Percentiles rank a stretch among this genome's conserved stretches.
phyloP scores from a whole-genome alignment of 2,797 vertebrate genomes.

The Hoplostethus atlanticus region DNA sequence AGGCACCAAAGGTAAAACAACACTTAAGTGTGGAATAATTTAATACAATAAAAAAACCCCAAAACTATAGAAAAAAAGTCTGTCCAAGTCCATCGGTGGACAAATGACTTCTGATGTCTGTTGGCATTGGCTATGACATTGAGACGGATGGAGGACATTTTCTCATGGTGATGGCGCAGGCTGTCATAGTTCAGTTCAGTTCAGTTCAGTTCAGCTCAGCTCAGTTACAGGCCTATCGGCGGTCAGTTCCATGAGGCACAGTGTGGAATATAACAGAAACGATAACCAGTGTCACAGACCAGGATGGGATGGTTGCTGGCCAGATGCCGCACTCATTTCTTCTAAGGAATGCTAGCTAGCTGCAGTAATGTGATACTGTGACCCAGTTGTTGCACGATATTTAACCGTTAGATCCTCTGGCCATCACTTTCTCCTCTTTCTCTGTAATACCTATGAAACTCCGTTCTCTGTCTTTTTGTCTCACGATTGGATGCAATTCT shows the following conservation, averaged over 20 bases:
- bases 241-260: neutral
- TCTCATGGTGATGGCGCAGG: neutral
- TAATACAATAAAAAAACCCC: constrained; percentile 43
- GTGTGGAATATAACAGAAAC: neutral
- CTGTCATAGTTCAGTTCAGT: too few relatives aligned
- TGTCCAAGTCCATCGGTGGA: too few relatives aligned
- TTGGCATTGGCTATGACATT: constrained; percentile 21
- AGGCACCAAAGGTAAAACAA: constrained; percentile 15
- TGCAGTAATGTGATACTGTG: constrained; percentile 11
- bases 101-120: neutral
- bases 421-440: neutral
- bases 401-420: constrained; percentile 1
- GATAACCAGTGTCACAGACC: neutral
- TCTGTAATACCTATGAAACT: neutral
- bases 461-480: neutral
- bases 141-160: neutral
- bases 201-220: neutral
- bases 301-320: neutral
- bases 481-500: constrained; percentile 87
- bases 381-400: constrained; percentile 10
- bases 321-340: neutral
- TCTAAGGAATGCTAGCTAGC: neutral
- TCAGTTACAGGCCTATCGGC: neutral
- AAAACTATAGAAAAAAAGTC: constrained; percentile 14
- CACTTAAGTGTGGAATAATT: constrained; percentile 49